Percentiles rank a stretch among this genome's conserved stretches.
These are phyloP conservation scores for Pseudopleuronectes americanus DNA, from an alignment of 2,797 vertebrate species.

Conservation along the genomic window DNA sequence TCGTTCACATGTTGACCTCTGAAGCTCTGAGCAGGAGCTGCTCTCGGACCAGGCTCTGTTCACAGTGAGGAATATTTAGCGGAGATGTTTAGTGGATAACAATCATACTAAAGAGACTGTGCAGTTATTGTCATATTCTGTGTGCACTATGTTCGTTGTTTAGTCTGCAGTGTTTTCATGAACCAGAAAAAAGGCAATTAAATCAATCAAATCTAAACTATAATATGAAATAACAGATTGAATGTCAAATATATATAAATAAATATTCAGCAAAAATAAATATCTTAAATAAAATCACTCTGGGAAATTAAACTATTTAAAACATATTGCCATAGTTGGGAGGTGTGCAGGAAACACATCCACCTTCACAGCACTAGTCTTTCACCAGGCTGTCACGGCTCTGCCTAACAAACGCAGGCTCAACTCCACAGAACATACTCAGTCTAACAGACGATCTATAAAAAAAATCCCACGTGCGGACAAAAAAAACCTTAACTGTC, in stretches of 20 bases:
- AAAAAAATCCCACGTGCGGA: not conserved
- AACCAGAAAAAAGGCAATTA: constrained; percentile 5
- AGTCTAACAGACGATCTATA: not conserved
- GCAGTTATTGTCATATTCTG: constrained; percentile 1
- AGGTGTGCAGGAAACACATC: constrained; percentile 16
- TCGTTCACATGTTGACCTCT: not conserved
- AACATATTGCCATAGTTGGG: constrained; percentile 41
- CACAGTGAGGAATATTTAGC: constrained; percentile 53
- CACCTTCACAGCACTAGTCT: not conserved
- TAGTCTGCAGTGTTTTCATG: not conserved
- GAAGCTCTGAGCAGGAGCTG: constrained; percentile 19
- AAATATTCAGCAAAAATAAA: constrained; percentile 59
- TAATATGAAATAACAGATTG: constrained; percentile 43
- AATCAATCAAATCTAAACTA: constrained; percentile 33
- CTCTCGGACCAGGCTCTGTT: constrained; percentile 28
- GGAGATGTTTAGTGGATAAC: constrained; percentile 15
- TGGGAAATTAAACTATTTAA: constrained; percentile 41
- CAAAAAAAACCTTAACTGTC: not conserved
- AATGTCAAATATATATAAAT: constrained; percentile 43
- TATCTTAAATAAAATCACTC: constrained; percentile 34
- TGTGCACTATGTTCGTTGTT: constrained; percentile 16
- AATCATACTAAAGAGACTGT: not conserved
- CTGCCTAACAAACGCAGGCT: not conserved
- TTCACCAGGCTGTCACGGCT: constrained; percentile 1
- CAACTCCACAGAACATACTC: not conserved